phyloP scores from a whole-genome alignment of 2,888 invertebrate genomes.

The Ochropleura leucogaster region DNA sequence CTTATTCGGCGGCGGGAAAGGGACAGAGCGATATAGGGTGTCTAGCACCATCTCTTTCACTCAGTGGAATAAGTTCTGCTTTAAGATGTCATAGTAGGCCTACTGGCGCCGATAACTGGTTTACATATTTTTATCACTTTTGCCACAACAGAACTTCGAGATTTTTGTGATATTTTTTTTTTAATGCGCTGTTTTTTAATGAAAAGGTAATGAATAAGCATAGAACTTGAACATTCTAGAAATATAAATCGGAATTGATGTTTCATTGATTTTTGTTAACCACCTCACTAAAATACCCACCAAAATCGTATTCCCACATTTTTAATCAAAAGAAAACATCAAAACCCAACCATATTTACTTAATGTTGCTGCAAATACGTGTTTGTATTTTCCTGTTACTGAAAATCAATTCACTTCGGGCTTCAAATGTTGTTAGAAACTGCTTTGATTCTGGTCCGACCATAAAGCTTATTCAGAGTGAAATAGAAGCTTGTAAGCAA shows the following conservation, averaged over 20 bases:
- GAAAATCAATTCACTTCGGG: constrained; percentile 28
- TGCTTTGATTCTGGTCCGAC: constrained; percentile 30
- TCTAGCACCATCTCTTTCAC: too few species aligned
- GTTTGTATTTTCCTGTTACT: background rate
- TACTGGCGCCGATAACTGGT: too few species aligned
- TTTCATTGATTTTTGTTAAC: background rate
- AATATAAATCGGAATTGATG: background rate
- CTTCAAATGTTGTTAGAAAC: constrained; percentile 26
- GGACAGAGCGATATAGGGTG: too few species aligned
- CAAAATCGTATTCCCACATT: background rate
- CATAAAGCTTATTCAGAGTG: constrained; percentile 30
- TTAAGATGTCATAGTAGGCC: too few species aligned
- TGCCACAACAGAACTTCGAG: background rate
- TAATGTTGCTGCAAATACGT: background rate
- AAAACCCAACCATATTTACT: background rate
- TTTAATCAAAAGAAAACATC: background rate
- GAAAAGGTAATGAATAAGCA: background rate
- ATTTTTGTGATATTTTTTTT: background rate
- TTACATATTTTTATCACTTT: background rate
- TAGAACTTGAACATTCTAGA: background rate
- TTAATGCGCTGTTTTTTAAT: too few species aligned
- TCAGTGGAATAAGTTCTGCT: too few species aligned
- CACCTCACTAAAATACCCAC: background rate
- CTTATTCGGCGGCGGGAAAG: too few species aligned
- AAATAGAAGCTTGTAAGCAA: constrained; percentile 6